Evolutionary conservation across 1,140 invertebrate genomes (phyloP), one percentile per base, ranked within the genome.

Genomic region (Pteromalus puparum): DNA sequence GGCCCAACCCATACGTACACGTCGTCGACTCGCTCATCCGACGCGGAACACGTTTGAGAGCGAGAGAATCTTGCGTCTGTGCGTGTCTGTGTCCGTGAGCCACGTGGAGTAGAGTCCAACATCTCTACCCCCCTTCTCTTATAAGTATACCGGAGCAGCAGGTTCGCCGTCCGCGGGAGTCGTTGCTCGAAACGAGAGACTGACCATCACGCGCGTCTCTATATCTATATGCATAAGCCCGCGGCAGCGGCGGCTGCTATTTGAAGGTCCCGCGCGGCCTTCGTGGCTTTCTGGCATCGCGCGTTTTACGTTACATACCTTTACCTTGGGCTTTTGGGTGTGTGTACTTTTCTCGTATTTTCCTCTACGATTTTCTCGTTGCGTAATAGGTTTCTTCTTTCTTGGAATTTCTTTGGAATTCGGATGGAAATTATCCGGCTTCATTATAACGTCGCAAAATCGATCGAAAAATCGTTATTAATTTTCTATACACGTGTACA

Each of bases 211-310:
- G 61, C 28, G 1, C 15, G 9, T 9, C 15, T 65, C 5, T 77
- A 73, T 13, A 26, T 68, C n/a, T 26, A 68, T 73, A 73, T 28
- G 30, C 30, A 73, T 73, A 34, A 68, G 65, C 21, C n/a, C 1
- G 46, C 15, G 15, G 48, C 48, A 21, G 21, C 21, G 21, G 26
- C 67, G 67, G 67, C 53, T 61, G 67, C 38, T 75, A 75, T 75
- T 75, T 75, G 73, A 75, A 75, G 73, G 73, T 75, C 38, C 38
- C 73, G 38, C 1, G 72, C 73, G 73, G 73, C 42, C 42, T 75
- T 75, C 73, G n/a, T 30, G 67, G 24, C 21, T n/a, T 70, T 70
- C 30, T 30, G 67, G 67, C 26, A 65, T 21, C 61, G 67, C 24
- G 12, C 67, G 67, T 26, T 28, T 3, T 30, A 30, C 26, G 26